Percentiles rank a stretch among this genome's conserved stretches.
Evolutionary conservation across 2,797 vertebrate species (phyloP).

Genomic region (Microctenopoma lineatum): DNA sequence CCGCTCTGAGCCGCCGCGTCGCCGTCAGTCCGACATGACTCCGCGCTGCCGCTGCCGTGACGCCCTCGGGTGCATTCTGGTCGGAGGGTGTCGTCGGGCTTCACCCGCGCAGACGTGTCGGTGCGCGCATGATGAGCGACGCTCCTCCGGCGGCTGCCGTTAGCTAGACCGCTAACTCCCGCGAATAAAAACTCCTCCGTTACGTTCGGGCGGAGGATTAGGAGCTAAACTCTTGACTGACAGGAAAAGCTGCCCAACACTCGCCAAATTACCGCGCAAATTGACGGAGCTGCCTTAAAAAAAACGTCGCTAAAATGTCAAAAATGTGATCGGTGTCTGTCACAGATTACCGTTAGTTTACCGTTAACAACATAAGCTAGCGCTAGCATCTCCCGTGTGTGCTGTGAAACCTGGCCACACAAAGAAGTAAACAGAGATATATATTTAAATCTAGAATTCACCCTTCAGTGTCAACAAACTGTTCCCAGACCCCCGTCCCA

Average conservation of each 20-base stretch:
- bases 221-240: slow-evolving; percentile 39
- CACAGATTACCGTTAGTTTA: too few relatives aligned
- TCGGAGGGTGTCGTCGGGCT: slow-evolving; percentile 19
- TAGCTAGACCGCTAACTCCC: slow-evolving; percentile 27
- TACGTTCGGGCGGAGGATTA: slow-evolving; percentile 51
- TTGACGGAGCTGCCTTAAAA: neutral
- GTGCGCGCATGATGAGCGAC: slow-evolving; percentile 59
- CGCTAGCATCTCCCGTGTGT: slow-evolving; percentile 14
- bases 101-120: slow-evolving; percentile 60
- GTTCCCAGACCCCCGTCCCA: slow-evolving; percentile 43
- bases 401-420: slow-evolving; percentile 9
- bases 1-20: slow-evolving; percentile 47
- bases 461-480: slow-evolving; percentile 16
- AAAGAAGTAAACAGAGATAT: neutral
- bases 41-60: slow-evolving; percentile 10
- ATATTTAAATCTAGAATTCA: neutral
- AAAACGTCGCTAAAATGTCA: neutral
- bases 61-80: slow-evolving; percentile 44
- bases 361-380: neutral
- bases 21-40: slow-evolving; percentile 74
- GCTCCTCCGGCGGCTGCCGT: slow-evolving; percentile 17
- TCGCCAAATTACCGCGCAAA: neutral
- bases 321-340: too few relatives aligned
- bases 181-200: slow-evolving; percentile 35
- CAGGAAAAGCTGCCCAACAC: slow-evolving; percentile 17